These are phyloP conservation scores for Leucoraja ocellata DNA, from an alignment of 2,797 vertebrate species.

Conservation along the genomic window DNA sequence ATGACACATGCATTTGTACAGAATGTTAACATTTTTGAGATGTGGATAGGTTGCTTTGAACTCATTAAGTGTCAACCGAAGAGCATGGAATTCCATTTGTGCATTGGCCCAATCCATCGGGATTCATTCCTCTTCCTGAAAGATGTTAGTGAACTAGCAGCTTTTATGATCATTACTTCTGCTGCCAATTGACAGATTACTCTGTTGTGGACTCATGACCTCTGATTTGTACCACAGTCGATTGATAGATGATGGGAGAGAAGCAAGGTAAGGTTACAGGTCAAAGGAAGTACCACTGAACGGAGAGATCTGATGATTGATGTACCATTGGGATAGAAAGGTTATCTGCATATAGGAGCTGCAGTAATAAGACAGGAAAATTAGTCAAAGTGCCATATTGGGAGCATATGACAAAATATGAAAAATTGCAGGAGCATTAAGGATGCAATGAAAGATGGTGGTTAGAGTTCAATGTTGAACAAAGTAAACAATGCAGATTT, in stretches of 20 bases:
- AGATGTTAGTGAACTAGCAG: background rate
- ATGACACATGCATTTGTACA: background rate
- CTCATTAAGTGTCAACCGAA: background rate
- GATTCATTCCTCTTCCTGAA: background rate
- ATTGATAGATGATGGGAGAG: background rate
- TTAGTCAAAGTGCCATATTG: background rate
- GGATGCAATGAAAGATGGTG: background rate
- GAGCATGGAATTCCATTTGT: background rate
- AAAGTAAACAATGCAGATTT: background rate
- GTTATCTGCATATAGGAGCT: background rate
- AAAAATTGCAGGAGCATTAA: background rate
- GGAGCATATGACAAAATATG: background rate
- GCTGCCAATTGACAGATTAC: background rate
- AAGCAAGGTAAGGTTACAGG: background rate
- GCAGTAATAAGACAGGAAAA: background rate
- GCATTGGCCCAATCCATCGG: background rate
- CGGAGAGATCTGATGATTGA: background rate
- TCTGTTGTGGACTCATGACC: background rate
- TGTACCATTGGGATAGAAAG: background rate
- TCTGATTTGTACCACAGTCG: background rate
- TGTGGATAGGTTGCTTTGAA: background rate
- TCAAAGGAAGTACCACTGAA: background rate
- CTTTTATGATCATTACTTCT: background rate
- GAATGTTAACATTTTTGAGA: background rate
- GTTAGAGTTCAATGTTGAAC: background rate